Conservation (phyloP, 2,888 invertebrate species). For the Brenthis ino region DNA sequence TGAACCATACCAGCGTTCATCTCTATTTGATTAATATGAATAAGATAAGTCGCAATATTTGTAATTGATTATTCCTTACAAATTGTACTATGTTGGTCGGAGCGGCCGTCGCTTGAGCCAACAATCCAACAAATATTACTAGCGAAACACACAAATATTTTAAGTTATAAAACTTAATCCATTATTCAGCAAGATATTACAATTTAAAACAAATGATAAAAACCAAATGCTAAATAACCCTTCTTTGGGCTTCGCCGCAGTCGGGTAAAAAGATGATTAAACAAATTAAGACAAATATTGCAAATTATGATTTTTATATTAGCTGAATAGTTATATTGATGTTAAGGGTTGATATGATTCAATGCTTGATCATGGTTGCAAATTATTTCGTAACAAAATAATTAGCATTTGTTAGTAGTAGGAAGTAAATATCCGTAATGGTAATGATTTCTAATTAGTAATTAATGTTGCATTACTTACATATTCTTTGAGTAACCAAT, state of each 20-base stretch:
- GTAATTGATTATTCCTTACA: too few species aligned
- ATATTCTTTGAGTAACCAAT: not conserved
- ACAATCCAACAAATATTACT: not conserved
- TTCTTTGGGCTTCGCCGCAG: too few species aligned
- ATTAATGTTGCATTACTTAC: not conserved
- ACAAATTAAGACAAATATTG: not conserved
- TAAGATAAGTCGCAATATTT: too few species aligned
- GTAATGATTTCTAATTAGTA: not conserved
- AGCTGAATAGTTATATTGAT: not conserved
- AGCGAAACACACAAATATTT: not conserved
- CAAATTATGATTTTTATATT: conserved; percentile 2
- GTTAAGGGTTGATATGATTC: not conserved
- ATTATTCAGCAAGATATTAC: too few species aligned
- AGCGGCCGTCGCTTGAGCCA: not conserved
- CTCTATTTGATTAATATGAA: too few species aligned
- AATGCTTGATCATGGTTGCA: not conserved
- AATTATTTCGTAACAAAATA: not conserved
- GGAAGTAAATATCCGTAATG: not conserved
- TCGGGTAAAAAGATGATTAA: too few species aligned
- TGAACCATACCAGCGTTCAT: too few species aligned
- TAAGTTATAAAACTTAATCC: not conserved
- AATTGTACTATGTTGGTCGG: not conserved
- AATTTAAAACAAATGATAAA: too few species aligned
- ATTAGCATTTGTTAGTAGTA: not conserved
- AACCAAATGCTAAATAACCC: too few species aligned